These are phyloP conservation scores for Myiozetetes cayanensis DNA, from an alignment of 2,113 vertebrate species.

Conservation along the genomic window DNA sequence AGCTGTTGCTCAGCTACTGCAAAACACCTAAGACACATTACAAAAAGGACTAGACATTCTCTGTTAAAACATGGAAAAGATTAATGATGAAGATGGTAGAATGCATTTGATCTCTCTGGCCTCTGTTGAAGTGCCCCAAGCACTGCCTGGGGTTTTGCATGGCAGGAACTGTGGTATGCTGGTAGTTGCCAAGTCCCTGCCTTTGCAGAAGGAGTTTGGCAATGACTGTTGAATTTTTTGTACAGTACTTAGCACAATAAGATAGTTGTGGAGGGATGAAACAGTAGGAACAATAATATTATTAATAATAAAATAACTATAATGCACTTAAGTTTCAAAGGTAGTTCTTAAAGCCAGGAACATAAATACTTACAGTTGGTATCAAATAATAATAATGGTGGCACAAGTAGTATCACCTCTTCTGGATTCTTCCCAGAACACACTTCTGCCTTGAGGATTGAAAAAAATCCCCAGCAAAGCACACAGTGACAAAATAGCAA, in stretches of 20 bases:
- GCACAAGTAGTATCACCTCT: background rate
- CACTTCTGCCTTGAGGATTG: background rate
- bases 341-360: background rate
- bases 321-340: background rate
- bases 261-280: background rate
- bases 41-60: background rate
- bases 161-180: background rate
- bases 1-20: conserved; percentile 12
- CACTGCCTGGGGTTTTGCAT: background rate
- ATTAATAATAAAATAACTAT: background rate
- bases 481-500: background rate
- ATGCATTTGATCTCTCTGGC: background rate
- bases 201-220: background rate
- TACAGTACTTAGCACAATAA: background rate
- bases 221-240: background rate
- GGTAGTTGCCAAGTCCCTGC: background rate
- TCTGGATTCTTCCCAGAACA: background rate
- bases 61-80: background rate
- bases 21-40: conserved; percentile 5
- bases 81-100: background rate
- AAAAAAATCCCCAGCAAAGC: background rate
- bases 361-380: background rate
- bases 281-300: background rate
- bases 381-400: background rate
- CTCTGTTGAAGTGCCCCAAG: background rate